phyloP scores from a whole-genome alignment of 2,888 invertebrate species.

The Drosophila neonasuta region DNA sequence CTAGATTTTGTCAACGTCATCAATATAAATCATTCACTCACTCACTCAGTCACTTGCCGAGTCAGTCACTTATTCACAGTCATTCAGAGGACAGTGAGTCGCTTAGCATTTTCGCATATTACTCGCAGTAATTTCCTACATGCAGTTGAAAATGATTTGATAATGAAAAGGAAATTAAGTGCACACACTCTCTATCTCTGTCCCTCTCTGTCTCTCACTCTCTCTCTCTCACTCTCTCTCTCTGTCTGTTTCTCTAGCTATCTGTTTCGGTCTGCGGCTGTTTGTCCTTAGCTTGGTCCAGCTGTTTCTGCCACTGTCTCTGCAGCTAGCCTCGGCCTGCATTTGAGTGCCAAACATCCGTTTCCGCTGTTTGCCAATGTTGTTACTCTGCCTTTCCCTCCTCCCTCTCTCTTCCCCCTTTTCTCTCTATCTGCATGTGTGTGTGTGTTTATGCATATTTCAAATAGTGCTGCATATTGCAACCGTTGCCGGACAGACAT shows the following conservation, averaged over 20 bases:
- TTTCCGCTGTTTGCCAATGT: slow-evolving; percentile 59
- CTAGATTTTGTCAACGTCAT: slow-evolving; percentile 58
- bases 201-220: neutral
- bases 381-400: slow-evolving; percentile 24
- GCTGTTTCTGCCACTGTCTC: slow-evolving; percentile 40
- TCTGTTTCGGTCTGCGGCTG: neutral
- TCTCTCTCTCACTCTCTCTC: neutral
- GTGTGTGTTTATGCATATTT: slow-evolving; percentile 57
- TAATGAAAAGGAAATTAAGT: slow-evolving; percentile 70
- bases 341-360: slow-evolving; percentile 70
- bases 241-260: neutral
- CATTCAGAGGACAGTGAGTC: slow-evolving; percentile 2
- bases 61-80: slow-evolving; percentile 11
- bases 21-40: slow-evolving; percentile 60
- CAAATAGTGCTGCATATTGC: slow-evolving; percentile 57
- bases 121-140: slow-evolving; percentile 62
- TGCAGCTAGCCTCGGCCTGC: slow-evolving; percentile 49
- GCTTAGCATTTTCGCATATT: slow-evolving; percentile 39
- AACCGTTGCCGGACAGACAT: slow-evolving; percentile 40
- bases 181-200: slow-evolving; percentile 28
- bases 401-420: slow-evolving; percentile 22
- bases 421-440: slow-evolving; percentile 30
- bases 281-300: slow-evolving; percentile 26
- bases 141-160: slow-evolving; percentile 62
- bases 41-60: slow-evolving; percentile 9